Percentiles rank a stretch among this genome's conserved stretches.
phyloP scores from a whole-genome alignment of 2,888 invertebrate genomes.

The Caenorhabditis angaria region DNA sequence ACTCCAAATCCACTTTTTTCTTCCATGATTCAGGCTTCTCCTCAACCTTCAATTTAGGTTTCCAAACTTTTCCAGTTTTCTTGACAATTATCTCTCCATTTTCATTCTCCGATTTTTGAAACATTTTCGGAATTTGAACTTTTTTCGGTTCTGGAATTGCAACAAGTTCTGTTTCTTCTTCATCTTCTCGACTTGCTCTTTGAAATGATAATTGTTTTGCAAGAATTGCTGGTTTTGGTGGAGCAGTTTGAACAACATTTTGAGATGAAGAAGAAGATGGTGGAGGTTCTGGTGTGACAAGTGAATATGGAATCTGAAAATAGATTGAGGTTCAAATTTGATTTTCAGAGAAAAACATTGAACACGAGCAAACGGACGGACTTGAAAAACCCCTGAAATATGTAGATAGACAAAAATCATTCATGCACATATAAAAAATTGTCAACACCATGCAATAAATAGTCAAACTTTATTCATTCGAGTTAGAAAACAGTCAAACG shows the following conservation, averaged over 20 bases:
- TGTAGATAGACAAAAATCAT: background rate
- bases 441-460: constrained; percentile 2
- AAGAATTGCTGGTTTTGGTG: constrained; percentile 24
- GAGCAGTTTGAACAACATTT: constrained; percentile 21
- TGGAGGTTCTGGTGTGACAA: constrained; percentile 33
- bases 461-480: background rate
- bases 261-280: constrained; percentile 7
- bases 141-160: constrained; percentile 35
- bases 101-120: constrained; percentile 30
- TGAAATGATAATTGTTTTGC: constrained; percentile 35
- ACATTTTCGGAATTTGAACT: constrained; percentile 38
- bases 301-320: constrained; percentile 10
- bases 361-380: background rate
- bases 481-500: constrained; percentile 40
- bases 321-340: constrained; percentile 8
- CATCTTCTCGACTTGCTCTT: constrained; percentile 36
- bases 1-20: background rate
- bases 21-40: background rate
- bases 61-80: constrained; percentile 14
- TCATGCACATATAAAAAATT: constrained; percentile 2
- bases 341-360: background rate
- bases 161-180: constrained; percentile 34
- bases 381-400: constrained; percentile 1
- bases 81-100: constrained; percentile 10
- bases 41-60: constrained; percentile 2